These are phyloP conservation scores for Zaprionus camerounensis DNA, from an alignment of 1,140 invertebrate genomes.

Conservation along the genomic window DNA sequence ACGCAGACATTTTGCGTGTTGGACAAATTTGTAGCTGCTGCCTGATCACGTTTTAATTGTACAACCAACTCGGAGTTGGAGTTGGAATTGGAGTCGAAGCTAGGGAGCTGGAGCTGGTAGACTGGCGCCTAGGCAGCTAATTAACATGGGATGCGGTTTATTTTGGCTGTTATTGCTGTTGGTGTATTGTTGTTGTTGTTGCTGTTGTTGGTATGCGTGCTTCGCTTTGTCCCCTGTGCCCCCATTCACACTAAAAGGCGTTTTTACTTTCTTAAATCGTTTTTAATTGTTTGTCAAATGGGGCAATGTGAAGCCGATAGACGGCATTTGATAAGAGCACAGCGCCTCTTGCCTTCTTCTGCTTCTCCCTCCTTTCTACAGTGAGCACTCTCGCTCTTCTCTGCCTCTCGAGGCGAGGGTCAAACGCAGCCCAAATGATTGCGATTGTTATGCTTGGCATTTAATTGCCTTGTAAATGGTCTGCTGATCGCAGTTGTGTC, in stretches of 20 bases:
- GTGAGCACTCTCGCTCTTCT: not conserved
- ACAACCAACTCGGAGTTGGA: slow-evolving; percentile 66
- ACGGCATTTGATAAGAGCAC: slow-evolving; percentile 71
- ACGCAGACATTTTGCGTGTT: slow-evolving; percentile 82
- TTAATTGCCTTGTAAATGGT: slow-evolving; percentile 82
- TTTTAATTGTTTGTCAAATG: slow-evolving; percentile 82
- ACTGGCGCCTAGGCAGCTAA: slow-evolving; percentile 78
- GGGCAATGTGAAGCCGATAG: slow-evolving; percentile 80
- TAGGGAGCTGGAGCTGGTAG: slow-evolving; percentile 52
- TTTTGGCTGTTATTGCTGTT: slow-evolving; percentile 6
- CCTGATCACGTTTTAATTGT: slow-evolving; percentile 83
- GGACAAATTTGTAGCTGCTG: slow-evolving; percentile 81
- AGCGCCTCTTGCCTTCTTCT: not conserved
- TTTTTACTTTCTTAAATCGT: slow-evolving; percentile 82
- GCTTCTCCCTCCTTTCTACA: not conserved
- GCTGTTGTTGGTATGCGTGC: no score
- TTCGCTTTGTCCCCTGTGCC: slow-evolving; percentile 11
- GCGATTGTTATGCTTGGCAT: slow-evolving; percentile 79
- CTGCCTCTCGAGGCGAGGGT: slow-evolving; percentile 50
- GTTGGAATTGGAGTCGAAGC: slow-evolving; percentile 48
- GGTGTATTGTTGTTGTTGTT: not conserved
- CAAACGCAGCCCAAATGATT: slow-evolving; percentile 57
- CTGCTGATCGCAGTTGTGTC: slow-evolving; percentile 40
- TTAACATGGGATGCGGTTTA: slow-evolving; percentile 64
- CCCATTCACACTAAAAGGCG: slow-evolving; percentile 76